phyloP scores from a whole-genome alignment of 1,140 invertebrate species.

The Portunus trituberculatus region DNA sequence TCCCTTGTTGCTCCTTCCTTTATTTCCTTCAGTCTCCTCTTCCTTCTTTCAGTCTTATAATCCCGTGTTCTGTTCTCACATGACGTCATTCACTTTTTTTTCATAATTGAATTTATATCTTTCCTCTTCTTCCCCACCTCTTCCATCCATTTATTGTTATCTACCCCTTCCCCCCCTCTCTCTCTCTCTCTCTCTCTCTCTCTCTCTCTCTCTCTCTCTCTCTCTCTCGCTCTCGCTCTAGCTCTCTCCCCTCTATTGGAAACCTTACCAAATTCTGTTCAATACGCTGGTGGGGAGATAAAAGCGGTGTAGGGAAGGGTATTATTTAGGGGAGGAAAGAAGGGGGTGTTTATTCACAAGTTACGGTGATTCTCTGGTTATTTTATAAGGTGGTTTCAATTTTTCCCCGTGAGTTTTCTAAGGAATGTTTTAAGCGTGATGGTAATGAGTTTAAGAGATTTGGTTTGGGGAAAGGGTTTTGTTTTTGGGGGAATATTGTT shows the following conservation, averaged over 20 bases:
- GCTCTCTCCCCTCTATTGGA: neutral
- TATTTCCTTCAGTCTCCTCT: neutral
- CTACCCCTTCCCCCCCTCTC: neutral
- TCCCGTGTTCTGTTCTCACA: neutral
- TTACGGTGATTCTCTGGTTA: neutral
- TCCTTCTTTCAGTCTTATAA: neutral
- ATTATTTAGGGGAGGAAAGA: neutral
- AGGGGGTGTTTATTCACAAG: neutral
- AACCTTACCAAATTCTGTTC: neutral
- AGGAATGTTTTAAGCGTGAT: too few species aligned
- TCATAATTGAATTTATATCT: conserved; percentile 4
- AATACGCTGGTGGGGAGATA: neutral
- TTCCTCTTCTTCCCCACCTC: neutral
- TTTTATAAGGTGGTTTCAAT: too few species aligned
- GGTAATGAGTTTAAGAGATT: too few species aligned
- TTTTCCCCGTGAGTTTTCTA: too few species aligned
- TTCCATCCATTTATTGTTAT: neutral
- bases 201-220: too few species aligned
- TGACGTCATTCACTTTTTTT: neutral
- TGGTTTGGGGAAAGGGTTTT: too few species aligned
- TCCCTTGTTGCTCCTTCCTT: neutral
- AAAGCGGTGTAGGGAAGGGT: neutral
- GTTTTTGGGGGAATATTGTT: too few species aligned
- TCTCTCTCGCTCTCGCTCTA: too few species aligned
- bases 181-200: too few species aligned